These are phyloP conservation scores for Chaunax sp. DNA, from an alignment of 2,797 vertebrate species.

Conservation along the genomic window DNA sequence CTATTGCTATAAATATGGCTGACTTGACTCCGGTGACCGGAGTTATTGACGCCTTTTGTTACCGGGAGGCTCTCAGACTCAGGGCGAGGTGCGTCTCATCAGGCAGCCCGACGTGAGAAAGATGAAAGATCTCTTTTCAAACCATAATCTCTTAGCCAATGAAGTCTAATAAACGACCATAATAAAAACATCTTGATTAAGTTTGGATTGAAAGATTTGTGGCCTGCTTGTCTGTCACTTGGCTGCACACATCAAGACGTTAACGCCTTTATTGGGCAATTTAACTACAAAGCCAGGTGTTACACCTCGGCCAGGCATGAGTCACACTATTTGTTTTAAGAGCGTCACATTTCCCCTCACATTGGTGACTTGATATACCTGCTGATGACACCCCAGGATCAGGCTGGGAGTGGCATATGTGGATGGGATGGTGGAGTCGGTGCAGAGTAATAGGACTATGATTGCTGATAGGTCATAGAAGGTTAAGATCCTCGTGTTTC, in stretches of 20 bases:
- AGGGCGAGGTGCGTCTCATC: conserved; percentile 81
- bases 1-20: not conserved
- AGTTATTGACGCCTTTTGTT: conserved; percentile 78
- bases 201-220: conserved; percentile 12
- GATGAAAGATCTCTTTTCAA: no score
- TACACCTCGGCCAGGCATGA: conserved; percentile 50
- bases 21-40: conserved; percentile 61
- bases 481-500: conserved; percentile 33
- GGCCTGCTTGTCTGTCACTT: conserved; percentile 57
- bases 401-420: conserved; percentile 63
- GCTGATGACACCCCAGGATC: conserved; percentile 14
- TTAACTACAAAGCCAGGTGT: conserved; percentile 37
- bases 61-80: conserved; percentile 64
- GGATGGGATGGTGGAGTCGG: conserved; percentile 8
- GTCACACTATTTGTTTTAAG: conserved; percentile 47
- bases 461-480: conserved; percentile 25
- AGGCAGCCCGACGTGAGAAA: conserved; percentile 35
- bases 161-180: not conserved
- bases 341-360: conserved; percentile 34
- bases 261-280: conserved; percentile 57
- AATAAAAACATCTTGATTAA: not conserved
- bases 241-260: conserved; percentile 69
- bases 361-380: conserved; percentile 3
- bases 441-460: conserved; percentile 16
- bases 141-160: no score